Base-by-base conservation (phyloP, 2,797 vertebrate genomes). In the Enoplosus armatus region DNA sequence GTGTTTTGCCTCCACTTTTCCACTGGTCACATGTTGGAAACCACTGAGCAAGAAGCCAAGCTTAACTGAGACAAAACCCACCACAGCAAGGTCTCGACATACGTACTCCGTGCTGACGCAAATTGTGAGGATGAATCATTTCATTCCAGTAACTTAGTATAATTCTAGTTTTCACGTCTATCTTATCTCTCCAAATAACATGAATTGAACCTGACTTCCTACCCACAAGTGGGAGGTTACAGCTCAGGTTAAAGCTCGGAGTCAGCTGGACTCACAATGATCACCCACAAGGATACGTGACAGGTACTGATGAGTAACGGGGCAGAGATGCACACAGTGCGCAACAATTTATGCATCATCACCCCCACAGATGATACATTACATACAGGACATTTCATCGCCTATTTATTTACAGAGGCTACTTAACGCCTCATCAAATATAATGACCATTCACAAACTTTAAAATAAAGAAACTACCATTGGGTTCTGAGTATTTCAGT, bases 161-260 rank as follows among this genome's bases (percentile, higher is more conserved):
- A 37, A 43, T 58, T 62, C 26, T 7, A 9, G 4, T 39, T 60
- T 61, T 67, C 1, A 20, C 50, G 11, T 65, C 9, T 35, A 4
- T 31, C n/a, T 69, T 43, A 77, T 47, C 20, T 51, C 45, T 63
- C 74, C 15, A 43, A 55, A 43, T 26, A 65, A 51, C 26, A 22
- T 43, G 58, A 55, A 64, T 2, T 69, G 5, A 56, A 35, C 56
- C 50, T 24, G n/a, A 45, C 68, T 37, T 86, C 51, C 70, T 70
- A 39, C 45, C 24, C 29, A 66, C 48, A 63, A 48, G 82, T 70
- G 15, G 74, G 76, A 68, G 24, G 45, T 62, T 47, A 53, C 22
- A 58, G 31, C 58, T 80, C 31, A 62, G 37, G 66, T 71, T 56
- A 72, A 37, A 62, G 62, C 39, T 63, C 43, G 55, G 35, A 29